Conservation (phyloP, 2,797 vertebrate species). For the Eidolon dupreanum region DNA sequence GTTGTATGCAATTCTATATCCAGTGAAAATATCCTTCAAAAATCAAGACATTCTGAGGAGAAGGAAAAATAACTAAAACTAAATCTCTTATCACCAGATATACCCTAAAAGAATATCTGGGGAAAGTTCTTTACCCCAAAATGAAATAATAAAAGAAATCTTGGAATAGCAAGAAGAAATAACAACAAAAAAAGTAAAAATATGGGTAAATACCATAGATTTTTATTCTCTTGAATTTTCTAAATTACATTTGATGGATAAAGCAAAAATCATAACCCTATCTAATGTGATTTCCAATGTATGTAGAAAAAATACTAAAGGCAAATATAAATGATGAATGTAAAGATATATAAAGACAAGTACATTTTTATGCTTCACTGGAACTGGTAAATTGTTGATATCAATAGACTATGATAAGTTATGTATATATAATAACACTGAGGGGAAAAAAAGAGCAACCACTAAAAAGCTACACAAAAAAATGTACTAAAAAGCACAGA, state of each 20-base stretch:
- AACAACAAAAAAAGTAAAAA: neutral
- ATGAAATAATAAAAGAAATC: neutral
- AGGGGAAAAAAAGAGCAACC: neutral
- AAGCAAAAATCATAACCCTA: neutral
- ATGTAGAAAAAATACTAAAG: neutral
- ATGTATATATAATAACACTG: neutral
- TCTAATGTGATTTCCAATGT: neutral
- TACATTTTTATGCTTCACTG: neutral
- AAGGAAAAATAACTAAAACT: neutral
- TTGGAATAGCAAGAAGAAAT: neutral
- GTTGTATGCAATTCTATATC: neutral
- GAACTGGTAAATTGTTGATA: neutral
- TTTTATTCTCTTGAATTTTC: neutral
- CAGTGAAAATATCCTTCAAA: neutral
- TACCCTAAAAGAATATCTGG: neutral
- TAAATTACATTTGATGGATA: neutral
- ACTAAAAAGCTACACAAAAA: neutral
- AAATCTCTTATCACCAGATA: neutral
- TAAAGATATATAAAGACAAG: neutral
- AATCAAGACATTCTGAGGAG: neutral
- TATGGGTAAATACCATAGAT: neutral
- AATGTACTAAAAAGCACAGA: neutral
- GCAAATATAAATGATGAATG: neutral
- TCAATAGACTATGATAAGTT: neutral
- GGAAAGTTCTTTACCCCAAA: neutral